phyloP scores from a whole-genome alignment of 2,888 invertebrate species.

The Ypsolopha scabrella region DNA sequence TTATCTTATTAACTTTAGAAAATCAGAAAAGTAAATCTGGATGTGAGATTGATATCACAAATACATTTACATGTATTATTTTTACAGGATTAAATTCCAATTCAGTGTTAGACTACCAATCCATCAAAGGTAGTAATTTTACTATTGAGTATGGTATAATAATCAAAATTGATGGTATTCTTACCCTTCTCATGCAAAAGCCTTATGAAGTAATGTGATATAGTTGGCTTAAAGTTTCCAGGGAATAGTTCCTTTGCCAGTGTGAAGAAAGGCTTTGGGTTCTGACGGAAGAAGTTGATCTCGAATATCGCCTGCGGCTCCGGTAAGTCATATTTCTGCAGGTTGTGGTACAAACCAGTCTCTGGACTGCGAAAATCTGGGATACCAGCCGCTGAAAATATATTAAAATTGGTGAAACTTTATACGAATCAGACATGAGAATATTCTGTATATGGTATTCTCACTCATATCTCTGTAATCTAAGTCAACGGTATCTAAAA shows the following conservation, averaged over 20 bases:
- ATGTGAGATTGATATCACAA: too few species aligned
- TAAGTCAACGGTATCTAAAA: too few species aligned
- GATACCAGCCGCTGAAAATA: conserved; percentile 87
- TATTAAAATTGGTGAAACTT: conserved; percentile 6
- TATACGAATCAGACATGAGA: too few species aligned
- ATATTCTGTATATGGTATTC: too few species aligned
- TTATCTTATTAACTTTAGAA: too few species aligned
- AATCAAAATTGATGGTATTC: background rate
- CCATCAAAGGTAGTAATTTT: too few species aligned
- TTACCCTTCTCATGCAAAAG: conserved; percentile 84
- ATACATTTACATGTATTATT: too few species aligned
- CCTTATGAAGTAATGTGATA: conserved; percentile 91
- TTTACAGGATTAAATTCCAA: too few species aligned
- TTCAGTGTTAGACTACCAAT: too few species aligned
- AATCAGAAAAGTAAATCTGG: too few species aligned
- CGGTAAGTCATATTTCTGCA: conserved; percentile 91
- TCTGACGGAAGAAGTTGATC: conserved; percentile 85
- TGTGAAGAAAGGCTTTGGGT: conserved; percentile 93
- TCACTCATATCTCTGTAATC: too few species aligned
- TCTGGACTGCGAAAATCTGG: conserved; percentile 96
- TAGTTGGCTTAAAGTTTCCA: conserved; percentile 88
- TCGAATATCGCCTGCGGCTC: conserved; percentile 95
- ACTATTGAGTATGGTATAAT: too few species aligned
- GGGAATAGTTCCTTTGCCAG: conserved; percentile 92
- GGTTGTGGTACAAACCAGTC: conserved; percentile 91